Percentiles rank a stretch among this genome's conserved stretches.
Conservation (phyloP, 2,888 invertebrate species). For the Dasysyrphus tricinctus region DNA sequence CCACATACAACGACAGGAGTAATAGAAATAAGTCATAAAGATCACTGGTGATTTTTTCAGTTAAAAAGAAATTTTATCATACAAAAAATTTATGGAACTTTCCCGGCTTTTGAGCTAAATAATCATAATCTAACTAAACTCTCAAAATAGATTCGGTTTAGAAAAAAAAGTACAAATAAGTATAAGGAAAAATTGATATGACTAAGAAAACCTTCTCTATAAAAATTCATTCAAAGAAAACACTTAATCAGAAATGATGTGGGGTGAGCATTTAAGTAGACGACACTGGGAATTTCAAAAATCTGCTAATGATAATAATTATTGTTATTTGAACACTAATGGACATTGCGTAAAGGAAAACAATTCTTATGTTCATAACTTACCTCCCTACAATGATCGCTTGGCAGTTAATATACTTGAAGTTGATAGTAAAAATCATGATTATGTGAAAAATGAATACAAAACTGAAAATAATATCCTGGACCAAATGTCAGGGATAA, state of each 20-base stretch:
- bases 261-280: slow-evolving; percentile 19
- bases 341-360: slow-evolving; percentile 29
- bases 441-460: slow-evolving; percentile 3
- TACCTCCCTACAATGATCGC: slow-evolving; percentile 17
- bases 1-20: neutral
- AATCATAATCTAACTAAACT: neutral
- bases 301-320: slow-evolving; percentile 38
- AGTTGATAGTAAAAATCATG: slow-evolving; percentile 22
- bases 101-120: neutral
- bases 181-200: slow-evolving; percentile 2
- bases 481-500: slow-evolving; percentile 1
- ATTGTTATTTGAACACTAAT: slow-evolving; percentile 43
- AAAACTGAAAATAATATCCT: slow-evolving; percentile 20
- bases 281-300: slow-evolving; percentile 30
- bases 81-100: neutral
- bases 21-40: neutral
- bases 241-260: slow-evolving; percentile 29
- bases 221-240: neutral
- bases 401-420: slow-evolving; percentile 12
- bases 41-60: neutral
- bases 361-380: slow-evolving; percentile 11
- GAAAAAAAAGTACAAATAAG: slow-evolving; percentile 25
- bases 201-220: neutral
- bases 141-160: neutral
- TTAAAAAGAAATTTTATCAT: neutral